A percentile compares a stretch with the other conserved stretches of the same genome.
phyloP scores from a whole-genome alignment of 2,113 vertebrate genomes.

The Muntiacus muntjak region DNA sequence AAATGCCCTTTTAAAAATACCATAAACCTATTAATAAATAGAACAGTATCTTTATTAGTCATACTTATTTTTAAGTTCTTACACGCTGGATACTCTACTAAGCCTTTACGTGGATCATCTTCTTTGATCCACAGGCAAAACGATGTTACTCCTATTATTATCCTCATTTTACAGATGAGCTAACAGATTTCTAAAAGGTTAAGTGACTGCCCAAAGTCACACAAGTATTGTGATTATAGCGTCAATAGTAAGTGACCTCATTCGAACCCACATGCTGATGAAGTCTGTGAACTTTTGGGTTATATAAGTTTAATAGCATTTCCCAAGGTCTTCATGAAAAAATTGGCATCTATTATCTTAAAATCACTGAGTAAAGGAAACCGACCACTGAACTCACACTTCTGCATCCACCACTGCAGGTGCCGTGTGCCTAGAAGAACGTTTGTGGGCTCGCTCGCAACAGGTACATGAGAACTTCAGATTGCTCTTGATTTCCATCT shows the following conservation, averaged over 20 bases:
- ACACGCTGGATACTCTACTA: neutral
- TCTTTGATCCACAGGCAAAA: conserved; percentile 39
- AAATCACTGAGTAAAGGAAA: neutral
- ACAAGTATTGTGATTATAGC: conserved; percentile 13
- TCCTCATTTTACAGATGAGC: conserved; percentile 53
- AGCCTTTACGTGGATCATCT: neutral
- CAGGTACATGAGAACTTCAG: neutral
- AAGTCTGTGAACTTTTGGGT: conserved; percentile 15
- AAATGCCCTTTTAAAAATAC: neutral
- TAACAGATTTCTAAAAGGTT: conserved; percentile 55
- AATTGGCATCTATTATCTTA: conserved; percentile 1
- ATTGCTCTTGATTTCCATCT: neutral
- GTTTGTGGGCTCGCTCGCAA: neutral
- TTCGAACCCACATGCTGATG: neutral
- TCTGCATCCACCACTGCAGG: neutral
- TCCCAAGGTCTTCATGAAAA: conserved; percentile 6
- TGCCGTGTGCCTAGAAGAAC: neutral
- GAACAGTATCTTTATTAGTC: neutral
- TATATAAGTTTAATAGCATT: conserved; percentile 37
- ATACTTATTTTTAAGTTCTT: conserved; percentile 17
- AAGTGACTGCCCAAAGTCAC: conserved; percentile 46
- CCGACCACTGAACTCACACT: neutral
- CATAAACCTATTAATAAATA: neutral
- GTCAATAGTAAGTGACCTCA: conserved; percentile 31
- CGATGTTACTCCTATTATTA: conserved; percentile 17